Evolutionary conservation across 1,140 invertebrate species (phyloP).

Genomic region (Leptinotarsa texana): DNA sequence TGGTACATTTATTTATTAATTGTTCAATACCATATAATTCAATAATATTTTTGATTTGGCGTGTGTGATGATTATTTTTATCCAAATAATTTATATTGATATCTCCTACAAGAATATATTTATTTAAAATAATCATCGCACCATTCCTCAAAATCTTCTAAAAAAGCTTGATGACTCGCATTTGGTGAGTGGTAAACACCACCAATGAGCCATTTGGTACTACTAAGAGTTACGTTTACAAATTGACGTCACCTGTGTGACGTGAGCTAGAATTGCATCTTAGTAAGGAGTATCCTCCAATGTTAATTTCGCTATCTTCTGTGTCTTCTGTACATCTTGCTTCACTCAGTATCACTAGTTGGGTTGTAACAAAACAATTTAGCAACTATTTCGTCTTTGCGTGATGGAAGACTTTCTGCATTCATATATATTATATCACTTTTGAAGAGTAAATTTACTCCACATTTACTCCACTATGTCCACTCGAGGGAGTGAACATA

Average conservation of each 20-base stretch:
- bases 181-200: not conserved
- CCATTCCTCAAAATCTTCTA: slow-evolving; percentile 7
- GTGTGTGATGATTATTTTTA: not conserved
- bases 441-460: not conserved
- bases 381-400: slow-evolving; percentile 13
- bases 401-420: slow-evolving; percentile 10
- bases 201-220: not conserved
- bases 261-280: slow-evolving; percentile 9
- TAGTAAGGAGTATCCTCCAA: not conserved
- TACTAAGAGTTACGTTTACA: not conserved
- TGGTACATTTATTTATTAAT: not conserved
- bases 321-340: slow-evolving; percentile 15
- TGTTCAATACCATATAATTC: slow-evolving; percentile 1
- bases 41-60: not conserved
- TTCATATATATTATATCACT: slow-evolving; percentile 11
- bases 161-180: not conserved
- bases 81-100: slow-evolving; percentile 1
- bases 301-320: slow-evolving; percentile 5
- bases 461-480: no score
- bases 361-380: slow-evolving; percentile 8
- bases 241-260: not conserved
- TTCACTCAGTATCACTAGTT: slow-evolving; percentile 12
- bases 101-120: not conserved
- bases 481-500: no score
- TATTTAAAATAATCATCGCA: slow-evolving; percentile 8